Conservation (phyloP, 2,888 invertebrate genomes). For the Diloba caeruleocephala region DNA sequence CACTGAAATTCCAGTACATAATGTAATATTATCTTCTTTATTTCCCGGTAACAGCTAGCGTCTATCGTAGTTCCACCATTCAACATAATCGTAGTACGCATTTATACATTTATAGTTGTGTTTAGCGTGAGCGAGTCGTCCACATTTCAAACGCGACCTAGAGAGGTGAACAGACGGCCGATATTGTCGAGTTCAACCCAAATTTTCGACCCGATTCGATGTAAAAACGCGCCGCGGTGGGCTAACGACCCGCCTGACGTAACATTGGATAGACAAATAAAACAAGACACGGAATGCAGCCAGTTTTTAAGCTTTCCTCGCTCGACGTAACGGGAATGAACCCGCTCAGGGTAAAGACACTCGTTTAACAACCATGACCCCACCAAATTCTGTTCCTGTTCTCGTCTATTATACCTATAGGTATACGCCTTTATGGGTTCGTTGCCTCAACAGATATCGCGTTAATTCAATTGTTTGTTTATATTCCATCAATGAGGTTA, state of each 20-base stretch:
- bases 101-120: constrained; percentile 20
- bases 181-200: constrained; percentile 80
- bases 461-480: constrained; percentile 35
- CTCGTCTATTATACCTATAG: constrained; percentile 14
- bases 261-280: constrained; percentile 77
- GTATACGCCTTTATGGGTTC: constrained; percentile 19
- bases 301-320: constrained; percentile 66
- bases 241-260: constrained; percentile 79
- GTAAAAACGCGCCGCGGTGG: constrained; percentile 72
- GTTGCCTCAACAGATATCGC: constrained; percentile 23
- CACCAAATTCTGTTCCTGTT: constrained; percentile 42
- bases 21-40: too few relatives aligned
- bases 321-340: constrained; percentile 61
- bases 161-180: constrained; percentile 85
- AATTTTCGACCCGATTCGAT: constrained; percentile 84
- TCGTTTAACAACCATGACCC: constrained; percentile 52
- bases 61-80: constrained; percentile 6
- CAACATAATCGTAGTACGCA: constrained; percentile 26
- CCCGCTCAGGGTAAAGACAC: constrained; percentile 42
- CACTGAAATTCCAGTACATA: neutral
- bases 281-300: constrained; percentile 74
- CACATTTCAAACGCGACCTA: constrained; percentile 72
- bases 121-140: constrained; percentile 40
- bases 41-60: too few relatives aligned
- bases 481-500: constrained; percentile 41